phyloP scores from a whole-genome alignment of 2,113 vertebrate species.

The Tor tambroides region DNA sequence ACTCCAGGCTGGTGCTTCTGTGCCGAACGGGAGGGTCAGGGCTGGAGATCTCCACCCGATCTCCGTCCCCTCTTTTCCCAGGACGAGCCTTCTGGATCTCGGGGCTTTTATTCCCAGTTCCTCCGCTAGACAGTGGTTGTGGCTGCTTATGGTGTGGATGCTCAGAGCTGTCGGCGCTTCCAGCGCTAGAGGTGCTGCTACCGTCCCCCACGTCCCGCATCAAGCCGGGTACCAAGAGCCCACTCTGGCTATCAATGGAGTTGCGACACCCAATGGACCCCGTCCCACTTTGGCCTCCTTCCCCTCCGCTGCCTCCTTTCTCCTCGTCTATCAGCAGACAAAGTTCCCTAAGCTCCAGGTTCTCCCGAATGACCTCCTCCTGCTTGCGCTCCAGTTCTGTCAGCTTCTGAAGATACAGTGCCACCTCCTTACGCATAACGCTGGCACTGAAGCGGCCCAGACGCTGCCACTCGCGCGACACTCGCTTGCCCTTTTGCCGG shows the following conservation, averaged over 20 bases:
- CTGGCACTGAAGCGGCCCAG: slow-evolving; percentile 92
- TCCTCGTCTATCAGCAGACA: slow-evolving; percentile 94
- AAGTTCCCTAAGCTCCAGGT: slow-evolving; percentile 93
- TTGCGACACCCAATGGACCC: slow-evolving; percentile 83
- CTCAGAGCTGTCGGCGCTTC: slow-evolving; percentile 93
- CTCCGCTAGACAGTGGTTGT: slow-evolving; percentile 75
- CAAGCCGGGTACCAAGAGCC: slow-evolving; percentile 79
- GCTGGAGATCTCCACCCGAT: slow-evolving; percentile 77
- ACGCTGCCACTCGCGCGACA: slow-evolving; percentile 96
- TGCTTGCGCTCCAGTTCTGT: slow-evolving; percentile 93
- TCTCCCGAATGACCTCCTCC: slow-evolving; percentile 93
- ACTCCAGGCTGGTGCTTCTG: slow-evolving; percentile 89
- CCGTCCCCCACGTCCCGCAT: slow-evolving; percentile 92
- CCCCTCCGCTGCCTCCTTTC: slow-evolving; percentile 72
- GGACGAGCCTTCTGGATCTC: slow-evolving; percentile 86
- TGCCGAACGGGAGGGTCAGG: slow-evolving; percentile 83
- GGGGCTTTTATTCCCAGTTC: slow-evolving; percentile 74
- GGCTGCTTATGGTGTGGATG: slow-evolving; percentile 86
- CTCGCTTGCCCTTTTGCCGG: slow-evolving; percentile 94
- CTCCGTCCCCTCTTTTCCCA: slow-evolving; percentile 54
- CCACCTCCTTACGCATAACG: slow-evolving; percentile 96
- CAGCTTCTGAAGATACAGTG: slow-evolving; percentile 93
- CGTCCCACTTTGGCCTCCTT: slow-evolving; percentile 42
- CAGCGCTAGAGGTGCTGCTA: slow-evolving; percentile 93
- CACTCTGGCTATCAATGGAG: slow-evolving; percentile 94